Evolutionary conservation across 2,888 invertebrate genomes (phyloP).

Genomic region (Opisthograptis luteolata): DNA sequence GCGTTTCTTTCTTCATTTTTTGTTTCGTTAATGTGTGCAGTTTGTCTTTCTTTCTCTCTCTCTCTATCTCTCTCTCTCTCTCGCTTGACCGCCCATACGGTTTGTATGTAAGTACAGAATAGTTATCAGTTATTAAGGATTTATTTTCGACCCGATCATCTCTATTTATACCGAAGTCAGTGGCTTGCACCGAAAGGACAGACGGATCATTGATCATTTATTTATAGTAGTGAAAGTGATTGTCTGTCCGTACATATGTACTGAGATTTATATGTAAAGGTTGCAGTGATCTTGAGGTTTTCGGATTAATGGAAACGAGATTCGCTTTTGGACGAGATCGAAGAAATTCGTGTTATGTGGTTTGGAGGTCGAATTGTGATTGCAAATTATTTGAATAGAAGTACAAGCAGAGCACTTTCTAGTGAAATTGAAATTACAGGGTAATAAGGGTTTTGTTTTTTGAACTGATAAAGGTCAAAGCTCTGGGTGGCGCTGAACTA

Average conservation of each 20-base stretch:
- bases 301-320: conserved; percentile 12
- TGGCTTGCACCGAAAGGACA: conserved; percentile 62
- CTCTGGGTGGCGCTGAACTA: no score
- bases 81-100: conserved; percentile 6
- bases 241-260: background rate
- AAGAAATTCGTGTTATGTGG: background rate
- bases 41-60: no score
- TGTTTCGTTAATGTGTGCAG: no score
- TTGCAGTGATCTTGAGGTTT: conserved; percentile 8
- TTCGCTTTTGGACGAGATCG: background rate
- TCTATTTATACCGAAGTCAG: conserved; percentile 61
- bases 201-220: conserved; percentile 44
- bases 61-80: no score
- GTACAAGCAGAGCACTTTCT: no score
- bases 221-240: conserved; percentile 48
- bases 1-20: no score
- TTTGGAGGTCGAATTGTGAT: background rate
- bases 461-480: no score
- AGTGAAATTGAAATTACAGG: no score
- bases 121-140: conserved; percentile 17
- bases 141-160: conserved; percentile 47
- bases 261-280: conserved; percentile 11
- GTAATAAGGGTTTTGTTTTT: no score
- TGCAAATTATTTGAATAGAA: no score
- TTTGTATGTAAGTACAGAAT: conserved; percentile 3